phyloP scores from a whole-genome alignment of 92 coral and sea anemone species.

The Porites rus region DNA sequence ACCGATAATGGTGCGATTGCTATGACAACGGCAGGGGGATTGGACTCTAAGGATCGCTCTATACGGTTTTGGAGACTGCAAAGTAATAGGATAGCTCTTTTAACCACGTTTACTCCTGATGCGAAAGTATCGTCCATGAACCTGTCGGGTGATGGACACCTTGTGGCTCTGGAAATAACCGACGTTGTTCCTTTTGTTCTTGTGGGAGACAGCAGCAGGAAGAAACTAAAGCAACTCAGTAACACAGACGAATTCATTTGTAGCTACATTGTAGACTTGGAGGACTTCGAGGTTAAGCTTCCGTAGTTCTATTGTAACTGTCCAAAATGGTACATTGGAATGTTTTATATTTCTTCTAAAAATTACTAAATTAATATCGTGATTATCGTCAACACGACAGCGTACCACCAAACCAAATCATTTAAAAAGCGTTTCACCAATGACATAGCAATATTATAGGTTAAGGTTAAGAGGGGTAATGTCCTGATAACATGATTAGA shows the following conservation, averaged over 20 bases:
- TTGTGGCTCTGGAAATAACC: conserved; percentile 69
- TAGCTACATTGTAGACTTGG: conserved; percentile 38
- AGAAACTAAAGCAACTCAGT: background rate
- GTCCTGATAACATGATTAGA: too few species aligned
- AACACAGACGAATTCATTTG: background rate
- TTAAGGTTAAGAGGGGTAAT: too few species aligned
- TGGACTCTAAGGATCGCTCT: conserved; percentile 86
- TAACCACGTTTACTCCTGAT: conserved; percentile 78
- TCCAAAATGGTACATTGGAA: too few species aligned
- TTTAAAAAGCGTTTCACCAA: too few species aligned
- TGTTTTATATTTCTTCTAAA: too few species aligned
- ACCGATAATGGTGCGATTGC: conserved; percentile 58
- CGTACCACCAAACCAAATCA: too few species aligned
- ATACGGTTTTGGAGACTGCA: conserved; percentile 63
- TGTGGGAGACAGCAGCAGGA: conserved; percentile 10
- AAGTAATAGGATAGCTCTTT: conserved; percentile 21
- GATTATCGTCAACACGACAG: too few species aligned
- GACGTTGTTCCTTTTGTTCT: conserved; percentile 75
- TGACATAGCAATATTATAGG: too few species aligned
- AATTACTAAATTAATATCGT: too few species aligned
- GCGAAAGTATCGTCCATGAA: conserved; percentile 87
- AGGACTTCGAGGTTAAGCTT: conserved; percentile 23
- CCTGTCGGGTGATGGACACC: conserved; percentile 69
- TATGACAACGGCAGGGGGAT: conserved; percentile 86
- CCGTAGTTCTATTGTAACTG: background rate